These are phyloP conservation scores for Gortyna flavago DNA, from an alignment of 2,888 invertebrate species.

Conservation along the genomic window DNA sequence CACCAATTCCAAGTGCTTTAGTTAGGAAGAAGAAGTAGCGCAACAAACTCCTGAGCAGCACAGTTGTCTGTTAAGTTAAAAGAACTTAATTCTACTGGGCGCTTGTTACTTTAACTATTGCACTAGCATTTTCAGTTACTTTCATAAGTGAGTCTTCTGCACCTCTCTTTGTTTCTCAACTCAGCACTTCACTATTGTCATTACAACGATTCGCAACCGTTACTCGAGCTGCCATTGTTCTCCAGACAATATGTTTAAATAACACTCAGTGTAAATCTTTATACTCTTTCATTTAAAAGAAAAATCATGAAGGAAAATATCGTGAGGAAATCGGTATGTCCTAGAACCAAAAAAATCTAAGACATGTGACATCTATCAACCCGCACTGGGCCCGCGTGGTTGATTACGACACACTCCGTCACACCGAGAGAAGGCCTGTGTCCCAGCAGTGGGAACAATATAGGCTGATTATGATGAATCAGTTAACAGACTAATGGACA, in stretches of 20 bases:
- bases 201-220: slow-evolving; percentile 54
- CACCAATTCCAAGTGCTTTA: not conserved
- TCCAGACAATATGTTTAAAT: slow-evolving; percentile 62
- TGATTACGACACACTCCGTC: no score
- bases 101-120: no score
- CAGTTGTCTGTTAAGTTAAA: not conserved
- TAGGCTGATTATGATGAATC: not conserved
- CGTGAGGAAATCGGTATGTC: no score
- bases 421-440: no score
- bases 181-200: slow-evolving; percentile 40
- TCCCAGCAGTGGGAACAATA: no score
- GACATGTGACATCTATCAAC: no score
- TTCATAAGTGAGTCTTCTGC: slow-evolving; percentile 35
- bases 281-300: slow-evolving; percentile 42
- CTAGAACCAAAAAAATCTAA: no score
- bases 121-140: not conserved
- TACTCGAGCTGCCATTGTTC: slow-evolving; percentile 55
- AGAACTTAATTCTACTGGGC: not conserved
- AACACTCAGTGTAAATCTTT: slow-evolving; percentile 55
- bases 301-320: no score
- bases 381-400: no score
- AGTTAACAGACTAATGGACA: not conserved
- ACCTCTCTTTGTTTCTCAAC: not conserved
- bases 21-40: not conserved
- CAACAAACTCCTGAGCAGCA: not conserved